A percentile compares a stretch with the other conserved stretches of the same genome.
These are phyloP conservation scores for Rhyacichthys aspro DNA, from an alignment of 2,797 vertebrate genomes.

Conservation along the genomic window DNA sequence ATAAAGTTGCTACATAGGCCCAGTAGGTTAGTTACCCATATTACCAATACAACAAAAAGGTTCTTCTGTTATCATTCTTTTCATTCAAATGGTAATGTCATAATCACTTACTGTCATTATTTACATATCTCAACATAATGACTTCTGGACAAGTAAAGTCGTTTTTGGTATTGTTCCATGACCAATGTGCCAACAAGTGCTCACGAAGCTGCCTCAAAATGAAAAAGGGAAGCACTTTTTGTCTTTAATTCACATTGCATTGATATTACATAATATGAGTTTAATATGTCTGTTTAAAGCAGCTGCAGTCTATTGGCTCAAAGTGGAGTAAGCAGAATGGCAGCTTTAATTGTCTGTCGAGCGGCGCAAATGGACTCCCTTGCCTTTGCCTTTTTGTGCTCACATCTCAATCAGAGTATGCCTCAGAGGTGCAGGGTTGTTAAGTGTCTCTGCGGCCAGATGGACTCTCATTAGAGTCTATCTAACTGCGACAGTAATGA, in stretches of 20 bases:
- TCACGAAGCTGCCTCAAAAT: too few species aligned
- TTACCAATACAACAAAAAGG: too few species aligned
- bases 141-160: too few species aligned
- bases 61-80: too few species aligned
- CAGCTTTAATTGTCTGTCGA: slow-evolving; percentile 75
- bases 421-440: slow-evolving; percentile 50
- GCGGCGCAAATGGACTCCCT: slow-evolving; percentile 50
- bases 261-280: neutral
- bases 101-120: too few species aligned
- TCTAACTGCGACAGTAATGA: slow-evolving; percentile 43
- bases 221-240: too few species aligned
- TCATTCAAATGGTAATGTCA: too few species aligned
- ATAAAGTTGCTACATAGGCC: neutral
- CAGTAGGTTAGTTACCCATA: too few species aligned
- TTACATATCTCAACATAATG: too few species aligned
- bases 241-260: too few species aligned
- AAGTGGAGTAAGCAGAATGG: slow-evolving; percentile 58
- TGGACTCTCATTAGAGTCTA: slow-evolving; percentile 51
- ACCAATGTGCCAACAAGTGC: too few species aligned
- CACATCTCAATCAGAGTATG: slow-evolving; percentile 58
- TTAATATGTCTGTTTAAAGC: neutral
- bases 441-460: slow-evolving; percentile 51
- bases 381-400: slow-evolving; percentile 40
- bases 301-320: slow-evolving; percentile 27
- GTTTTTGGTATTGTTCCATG: too few species aligned